These are phyloP conservation scores for Tragelaphus buxtoni DNA, from an alignment of 2,113 vertebrate species.

Conservation along the genomic window DNA sequence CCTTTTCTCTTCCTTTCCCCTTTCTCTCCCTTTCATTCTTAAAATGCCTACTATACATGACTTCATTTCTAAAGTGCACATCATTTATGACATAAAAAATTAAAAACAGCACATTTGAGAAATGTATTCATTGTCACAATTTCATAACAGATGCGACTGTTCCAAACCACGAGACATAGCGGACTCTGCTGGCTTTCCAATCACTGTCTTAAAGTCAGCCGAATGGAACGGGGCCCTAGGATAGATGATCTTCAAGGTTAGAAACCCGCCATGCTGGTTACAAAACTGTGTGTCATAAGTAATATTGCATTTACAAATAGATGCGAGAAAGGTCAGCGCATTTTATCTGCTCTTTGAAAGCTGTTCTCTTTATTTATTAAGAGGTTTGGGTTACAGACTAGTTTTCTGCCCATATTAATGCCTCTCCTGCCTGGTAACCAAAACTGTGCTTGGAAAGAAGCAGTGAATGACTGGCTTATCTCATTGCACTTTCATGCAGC, in stretches of 20 bases:
- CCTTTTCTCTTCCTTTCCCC: neutral
- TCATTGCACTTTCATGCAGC: neutral
- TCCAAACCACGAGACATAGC: neutral
- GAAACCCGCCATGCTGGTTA: neutral
- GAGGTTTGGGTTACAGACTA: constrained; percentile 19
- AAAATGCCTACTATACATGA: neutral
- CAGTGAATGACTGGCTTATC: neutral
- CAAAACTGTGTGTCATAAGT: constrained; percentile 13
- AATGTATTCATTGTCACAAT: neutral
- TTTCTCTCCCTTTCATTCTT: neutral
- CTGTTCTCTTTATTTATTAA: constrained; percentile 40
- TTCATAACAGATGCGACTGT: constrained; percentile 14
- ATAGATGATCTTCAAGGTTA: constrained; percentile 18
- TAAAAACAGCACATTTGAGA: neutral
- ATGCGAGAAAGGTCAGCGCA: constrained; percentile 39
- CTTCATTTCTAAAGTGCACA: neutral
- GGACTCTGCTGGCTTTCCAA: neutral
- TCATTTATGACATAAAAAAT: neutral
- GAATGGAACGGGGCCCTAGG: constrained; percentile 29
- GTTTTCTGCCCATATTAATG: constrained; percentile 32
- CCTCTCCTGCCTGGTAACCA: constrained; percentile 1
- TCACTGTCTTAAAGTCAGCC: constrained; percentile 43
- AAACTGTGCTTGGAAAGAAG: neutral
- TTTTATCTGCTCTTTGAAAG: constrained; percentile 43
- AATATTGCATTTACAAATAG: constrained; percentile 38